Conservation (phyloP, 2,888 invertebrate genomes). For the Temnothorax rugatulus region DNA sequence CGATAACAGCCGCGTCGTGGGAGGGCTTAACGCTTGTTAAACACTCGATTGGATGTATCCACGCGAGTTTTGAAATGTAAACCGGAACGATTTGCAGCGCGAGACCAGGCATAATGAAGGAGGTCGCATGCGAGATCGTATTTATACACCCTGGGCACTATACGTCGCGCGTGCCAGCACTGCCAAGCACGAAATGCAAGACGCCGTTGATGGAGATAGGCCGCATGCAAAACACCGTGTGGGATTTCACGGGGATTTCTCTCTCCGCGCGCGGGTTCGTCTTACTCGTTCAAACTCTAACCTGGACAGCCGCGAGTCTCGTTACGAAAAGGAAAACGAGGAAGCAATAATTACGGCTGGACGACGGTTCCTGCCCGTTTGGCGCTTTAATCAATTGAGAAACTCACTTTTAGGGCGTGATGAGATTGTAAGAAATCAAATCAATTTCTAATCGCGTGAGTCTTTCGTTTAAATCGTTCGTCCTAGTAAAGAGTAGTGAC, state of each 20-base stretch:
- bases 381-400: conserved; percentile 21
- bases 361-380: neutral
- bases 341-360: conserved; percentile 23
- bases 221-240: conserved; percentile 76
- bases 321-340: conserved; percentile 27
- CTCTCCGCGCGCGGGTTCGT: conserved; percentile 67
- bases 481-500: neutral
- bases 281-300: conserved; percentile 63
- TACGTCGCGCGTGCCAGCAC: conserved; percentile 76
- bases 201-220: conserved; percentile 72
- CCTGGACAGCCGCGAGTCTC: conserved; percentile 15
- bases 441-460: neutral
- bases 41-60: conserved; percentile 66
- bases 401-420: neutral
- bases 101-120: conserved; percentile 73
- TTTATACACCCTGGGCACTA: conserved; percentile 76
- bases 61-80: conserved; percentile 74
- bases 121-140: conserved; percentile 77
- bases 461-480: neutral
- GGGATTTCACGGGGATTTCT: conserved; percentile 73
- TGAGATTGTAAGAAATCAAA: neutral
- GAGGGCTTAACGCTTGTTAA: conserved; percentile 67
- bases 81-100: conserved; percentile 71
- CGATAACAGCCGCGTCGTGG: conserved; percentile 63
- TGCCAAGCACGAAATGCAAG: conserved; percentile 72